Evolutionary conservation across 2,888 invertebrate species (phyloP), one percentile per base, ranked within the genome.

Genomic region (Tortrix viridana): DNA sequence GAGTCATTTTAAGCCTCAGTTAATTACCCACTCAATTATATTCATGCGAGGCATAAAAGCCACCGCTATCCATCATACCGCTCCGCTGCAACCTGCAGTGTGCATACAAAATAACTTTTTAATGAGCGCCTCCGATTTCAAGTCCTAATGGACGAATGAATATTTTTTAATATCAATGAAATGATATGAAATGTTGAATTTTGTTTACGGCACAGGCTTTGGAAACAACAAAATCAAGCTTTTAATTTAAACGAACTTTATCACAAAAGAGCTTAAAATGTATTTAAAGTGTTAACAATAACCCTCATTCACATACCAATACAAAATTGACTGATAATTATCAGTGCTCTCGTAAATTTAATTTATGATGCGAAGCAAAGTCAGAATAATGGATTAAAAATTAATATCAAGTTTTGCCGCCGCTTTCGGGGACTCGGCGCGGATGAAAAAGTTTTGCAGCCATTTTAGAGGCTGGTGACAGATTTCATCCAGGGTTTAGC

Each of bases 301-400:
- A 73, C 74, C 76, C 73, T 74, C 76, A 69, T 66, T 69, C 70
- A 68, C 67, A 70, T 68, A 71, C 73, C 70, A 76, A 74, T 65
- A 74, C 74, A 71, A 70, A 79, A 79, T 80, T 76, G 81, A 75
- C 77, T 75, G 79, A 81, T 81, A 80, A 79, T 80, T 74, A 79
- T 76, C 81, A 71, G 70, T 79, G 77, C 74, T 74, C 73, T 73
- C 62, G 69, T 69, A 67, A 74, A 74, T 73, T 74, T 69, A 85
- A 86, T 86, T 86, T 85, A 82, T 83, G 85, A 84, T 82, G 77
- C 78, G 79, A 82, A 84, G 81, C 78, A 77, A 84, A 85, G 82
- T 83, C 81, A 72, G 76, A 71, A 83, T 81, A 77, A 79, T 70
- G 84, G 86, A 88, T 88, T 88, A 86, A 87, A 88, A 86, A 86